Evolutionary conservation across 2,797 vertebrate genomes (phyloP), one percentile per base, ranked within the genome.

Genomic region (Crocidura indochinensis): DNA sequence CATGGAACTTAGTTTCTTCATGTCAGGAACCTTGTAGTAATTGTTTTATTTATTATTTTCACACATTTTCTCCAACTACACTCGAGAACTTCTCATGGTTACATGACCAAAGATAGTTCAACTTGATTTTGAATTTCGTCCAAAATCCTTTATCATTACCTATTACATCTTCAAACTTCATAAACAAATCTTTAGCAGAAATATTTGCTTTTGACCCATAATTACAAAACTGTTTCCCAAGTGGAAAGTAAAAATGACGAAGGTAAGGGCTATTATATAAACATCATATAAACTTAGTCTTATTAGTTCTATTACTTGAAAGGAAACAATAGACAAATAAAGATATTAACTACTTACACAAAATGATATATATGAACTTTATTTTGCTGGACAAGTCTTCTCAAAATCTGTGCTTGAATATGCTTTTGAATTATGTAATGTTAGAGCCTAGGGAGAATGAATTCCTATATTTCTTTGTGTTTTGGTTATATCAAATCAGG

Each of bases 11-110:
- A 73, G 0, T 77, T 81, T 74, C 31, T 68, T 14, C 3, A 12
- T 7, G 0, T 17, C 19, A 51, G 11, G 0, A 1, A 0, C 31
- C 29, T 62, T 51, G 3, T 10, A 27, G 2, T 4, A 6, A 22
- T 29, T 72, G 6, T 49, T 46, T 38, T 44, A 20, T 75, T 80
- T 90, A 80, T 8, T 5, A 1, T 73, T 8, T 67, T 46, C 9
- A 1, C 8, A 0, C 0, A 12, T 65, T 19, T 38, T 31, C 11
- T 4, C 2, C 1, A 7, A 2, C 2, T 20, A 31, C 0, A 1
- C 1, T 9, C 12, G 44, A 46, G n/a, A 71, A 44, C 2, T 60
- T 24, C 51, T 9, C 0, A 14, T 27, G 1, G 1, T 72, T 75
- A 2, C 10, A 56, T 84, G 3, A 46, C 1, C 2, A 27, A 27